Evolutionary conservation across 2,113 vertebrate species (phyloP).

Genomic region (Cololabis saira): DNA sequence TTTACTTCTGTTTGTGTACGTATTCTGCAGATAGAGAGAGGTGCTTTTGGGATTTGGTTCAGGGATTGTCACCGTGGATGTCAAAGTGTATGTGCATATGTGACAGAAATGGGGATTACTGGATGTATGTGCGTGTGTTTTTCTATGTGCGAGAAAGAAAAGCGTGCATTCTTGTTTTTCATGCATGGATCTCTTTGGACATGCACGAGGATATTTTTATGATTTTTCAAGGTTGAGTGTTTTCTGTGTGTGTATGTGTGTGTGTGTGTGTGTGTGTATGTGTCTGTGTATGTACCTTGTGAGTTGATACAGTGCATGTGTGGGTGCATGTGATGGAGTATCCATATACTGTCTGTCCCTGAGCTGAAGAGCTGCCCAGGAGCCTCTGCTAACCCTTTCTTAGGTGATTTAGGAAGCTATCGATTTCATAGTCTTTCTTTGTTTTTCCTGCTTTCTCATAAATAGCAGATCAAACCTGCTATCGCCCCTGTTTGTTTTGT

Average conservation of each 20-base stretch:
- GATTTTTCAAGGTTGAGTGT: background rate
- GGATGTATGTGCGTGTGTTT: slow-evolving; percentile 19
- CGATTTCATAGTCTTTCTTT: slow-evolving; percentile 69
- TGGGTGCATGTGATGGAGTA: slow-evolving; percentile 21
- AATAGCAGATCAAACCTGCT: slow-evolving; percentile 73
- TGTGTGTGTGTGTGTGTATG: slow-evolving; percentile 4
- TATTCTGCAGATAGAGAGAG: slow-evolving; percentile 5
- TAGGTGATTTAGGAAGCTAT: slow-evolving; percentile 72
- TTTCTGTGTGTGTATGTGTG: background rate
- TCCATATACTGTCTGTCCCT: slow-evolving; percentile 32
- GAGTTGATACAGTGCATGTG: slow-evolving; percentile 2
- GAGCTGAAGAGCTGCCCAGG: slow-evolving; percentile 48
- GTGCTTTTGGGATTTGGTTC: slow-evolving; percentile 45
- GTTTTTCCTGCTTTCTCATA: slow-evolving; percentile 68
- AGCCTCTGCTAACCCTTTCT: slow-evolving; percentile 47
- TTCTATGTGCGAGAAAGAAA: background rate
- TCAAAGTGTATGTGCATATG: slow-evolving; percentile 10
- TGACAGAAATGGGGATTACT: slow-evolving; percentile 49
- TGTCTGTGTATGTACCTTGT: background rate
- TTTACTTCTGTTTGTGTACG: background rate
- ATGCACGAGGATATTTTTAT: slow-evolving; percentile 17
- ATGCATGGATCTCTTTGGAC: slow-evolving; percentile 6
- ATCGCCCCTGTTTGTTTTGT: slow-evolving; percentile 67
- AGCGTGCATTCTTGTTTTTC: slow-evolving; percentile 14
- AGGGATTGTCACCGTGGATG: slow-evolving; percentile 34